Evolutionary conservation across 1,140 invertebrate genomes (phyloP).

Genomic region (Magallana angulata): DNA sequence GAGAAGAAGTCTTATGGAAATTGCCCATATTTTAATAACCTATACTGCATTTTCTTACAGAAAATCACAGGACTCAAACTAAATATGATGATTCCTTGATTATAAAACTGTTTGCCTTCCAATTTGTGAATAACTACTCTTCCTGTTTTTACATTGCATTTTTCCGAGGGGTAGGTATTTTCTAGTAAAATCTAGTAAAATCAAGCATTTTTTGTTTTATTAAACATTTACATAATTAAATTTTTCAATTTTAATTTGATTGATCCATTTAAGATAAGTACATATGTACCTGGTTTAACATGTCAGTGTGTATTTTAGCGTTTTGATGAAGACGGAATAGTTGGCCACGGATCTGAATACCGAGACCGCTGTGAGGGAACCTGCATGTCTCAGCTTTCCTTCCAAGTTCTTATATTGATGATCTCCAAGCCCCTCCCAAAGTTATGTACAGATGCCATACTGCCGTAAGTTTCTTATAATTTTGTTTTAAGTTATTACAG

Average conservation of each 20-base stretch:
- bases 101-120: conserved; percentile 79
- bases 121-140: conserved; percentile 78
- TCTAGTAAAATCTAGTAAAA: background rate
- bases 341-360: conserved; percentile 76
- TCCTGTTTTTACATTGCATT: conserved; percentile 80
- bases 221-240: no score
- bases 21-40: background rate
- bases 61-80: conserved; percentile 78
- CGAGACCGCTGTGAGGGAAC: conserved; percentile 77
- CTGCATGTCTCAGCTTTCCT: conserved; percentile 80
- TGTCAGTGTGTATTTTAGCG: conserved; percentile 47
- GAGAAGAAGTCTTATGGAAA: background rate
- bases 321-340: conserved; percentile 68
- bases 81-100: conserved; percentile 78
- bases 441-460: conserved; percentile 76
- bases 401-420: conserved; percentile 79
- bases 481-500: background rate
- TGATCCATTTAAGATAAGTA: no score
- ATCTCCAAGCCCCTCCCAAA: conserved; percentile 79
- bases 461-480: conserved; percentile 76
- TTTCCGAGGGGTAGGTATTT: conserved; percentile 73
- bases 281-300: no score
- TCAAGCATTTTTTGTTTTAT: no score
- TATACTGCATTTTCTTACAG: conserved; percentile 61
- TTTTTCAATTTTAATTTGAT: no score